Percentiles rank a stretch among this genome's conserved stretches.
Conservation (phyloP, 92 coral and sea anemone genomes). For the Epizoanthus fatuus region DNA sequence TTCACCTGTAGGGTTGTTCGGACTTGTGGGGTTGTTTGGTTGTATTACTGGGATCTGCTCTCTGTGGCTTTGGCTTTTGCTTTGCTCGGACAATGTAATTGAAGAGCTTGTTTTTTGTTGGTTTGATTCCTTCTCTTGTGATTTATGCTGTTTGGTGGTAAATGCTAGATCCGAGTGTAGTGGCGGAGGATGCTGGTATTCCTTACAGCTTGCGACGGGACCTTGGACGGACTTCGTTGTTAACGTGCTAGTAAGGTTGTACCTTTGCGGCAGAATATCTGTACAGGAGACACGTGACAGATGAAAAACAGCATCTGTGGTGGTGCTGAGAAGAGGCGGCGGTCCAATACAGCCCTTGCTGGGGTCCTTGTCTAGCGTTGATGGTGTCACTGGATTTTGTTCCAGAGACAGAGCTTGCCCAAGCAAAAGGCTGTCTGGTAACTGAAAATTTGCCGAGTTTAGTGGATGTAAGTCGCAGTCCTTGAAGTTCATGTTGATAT, state of each 20-base stretch:
- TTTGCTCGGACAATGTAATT: not conserved
- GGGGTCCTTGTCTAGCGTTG: not conserved
- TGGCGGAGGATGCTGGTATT: conserved; percentile 4
- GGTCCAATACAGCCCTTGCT: not conserved
- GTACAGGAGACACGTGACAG: not conserved
- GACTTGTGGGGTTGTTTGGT: not conserved
- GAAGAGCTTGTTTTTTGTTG: not conserved
- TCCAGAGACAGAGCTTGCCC: not conserved
- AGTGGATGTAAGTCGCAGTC: conserved; percentile 15
- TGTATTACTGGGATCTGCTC: conserved; percentile 2
- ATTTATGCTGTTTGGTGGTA: not conserved
- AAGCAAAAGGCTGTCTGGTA: not conserved
- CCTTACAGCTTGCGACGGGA: conserved; percentile 23
- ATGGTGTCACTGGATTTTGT: not conserved
- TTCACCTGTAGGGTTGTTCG: conserved; percentile 46
- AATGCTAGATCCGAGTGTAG: not conserved
- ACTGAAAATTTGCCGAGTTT: conserved; percentile 12
- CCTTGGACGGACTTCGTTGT: conserved; percentile 31
- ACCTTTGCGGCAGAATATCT: not conserved
- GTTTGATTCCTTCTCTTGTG: not conserved
- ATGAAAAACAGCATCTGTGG: not conserved
- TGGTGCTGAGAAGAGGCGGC: not conserved
- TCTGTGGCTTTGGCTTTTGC: not conserved
- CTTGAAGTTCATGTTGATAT: not conserved
- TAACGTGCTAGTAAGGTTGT: not conserved